Base-by-base conservation (phyloP, 2,113 vertebrate genomes). In the Empidonax alnorum region DNA sequence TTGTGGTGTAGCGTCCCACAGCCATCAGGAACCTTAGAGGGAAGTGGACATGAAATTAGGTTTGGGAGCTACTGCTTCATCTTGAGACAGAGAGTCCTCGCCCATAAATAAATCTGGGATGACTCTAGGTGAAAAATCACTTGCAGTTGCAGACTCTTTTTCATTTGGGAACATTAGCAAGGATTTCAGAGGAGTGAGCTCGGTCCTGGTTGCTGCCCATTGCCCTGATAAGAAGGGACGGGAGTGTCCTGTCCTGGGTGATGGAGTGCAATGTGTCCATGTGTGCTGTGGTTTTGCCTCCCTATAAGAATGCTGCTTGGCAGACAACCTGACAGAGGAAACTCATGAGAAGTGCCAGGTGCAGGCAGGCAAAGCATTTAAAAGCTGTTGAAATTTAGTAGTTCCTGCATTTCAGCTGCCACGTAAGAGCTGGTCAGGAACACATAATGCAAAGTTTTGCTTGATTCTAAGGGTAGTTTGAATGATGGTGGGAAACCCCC, bases 281-380 rank as follows among this genome's bases (percentile, higher is more conserved):
- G 19, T 15, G 16, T 37, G 49, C 23, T 4, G 2, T 14, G 37
- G 27, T 0, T 66, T 46, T 49, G 25, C 8, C 20, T 2, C 0
- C 19, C 27, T 1, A 0, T 10, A 1, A 2, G 52, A 39, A 14
- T 41, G 28, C n/a, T 63, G 62, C 13, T 75, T 10, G 19, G 47
- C 23, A 28, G n/a, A 1, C 3, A 4, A 53, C 0, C 0, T 4
- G 46, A 4, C 12, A 14, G 69, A 27, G 59, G 23, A 24, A 37
- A 20, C 35, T 7, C 22, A 42, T 10, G 30, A 6, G 7, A 3
- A 3, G 16, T 3, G 13, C 14, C 22, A 12, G 37, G 2, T 44
- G 24, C 25, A 47, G 44, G 27, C 31, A 83, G 39, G 3, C 14
- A 5, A 4, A 61, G 53, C 6, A 1, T 13, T n/a, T 16, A 14